Evolutionary conservation across 2,888 invertebrate species (phyloP).

Genomic region (Leptopterna dolabrata): DNA sequence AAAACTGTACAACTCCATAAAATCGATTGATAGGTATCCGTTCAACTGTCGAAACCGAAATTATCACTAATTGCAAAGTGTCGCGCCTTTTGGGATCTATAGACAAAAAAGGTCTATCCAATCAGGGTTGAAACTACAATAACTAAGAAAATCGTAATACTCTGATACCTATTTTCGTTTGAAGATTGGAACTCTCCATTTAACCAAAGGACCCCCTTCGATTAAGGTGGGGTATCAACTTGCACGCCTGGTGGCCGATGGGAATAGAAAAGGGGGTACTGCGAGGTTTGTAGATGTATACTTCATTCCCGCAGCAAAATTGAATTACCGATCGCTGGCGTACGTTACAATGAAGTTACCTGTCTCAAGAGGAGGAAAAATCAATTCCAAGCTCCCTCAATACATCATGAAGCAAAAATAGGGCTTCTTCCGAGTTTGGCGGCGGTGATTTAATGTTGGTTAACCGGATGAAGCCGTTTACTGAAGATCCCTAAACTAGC

Average conservation of each 20-base stretch:
- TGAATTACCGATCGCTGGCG: slow-evolving; percentile 20
- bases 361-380: slow-evolving; percentile 1
- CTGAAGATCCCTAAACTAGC: too few species aligned
- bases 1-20: not conserved
- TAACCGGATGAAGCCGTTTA: not conserved
- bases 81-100: too few species aligned
- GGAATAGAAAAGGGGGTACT: not conserved
- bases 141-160: not conserved
- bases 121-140: too few species aligned
- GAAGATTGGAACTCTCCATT: too few species aligned
- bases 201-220: too few species aligned
- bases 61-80: too few species aligned
- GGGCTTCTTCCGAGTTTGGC: not conserved
- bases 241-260: not conserved
- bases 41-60: not conserved
- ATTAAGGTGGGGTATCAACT: too few species aligned
- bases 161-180: not conserved
- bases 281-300: slow-evolving; percentile 16
- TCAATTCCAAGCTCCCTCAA: not conserved
- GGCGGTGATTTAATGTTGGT: not conserved
- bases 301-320: not conserved
- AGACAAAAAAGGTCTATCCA: too few species aligned
- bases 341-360: slow-evolving; percentile 15
- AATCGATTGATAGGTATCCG: not conserved
- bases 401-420: not conserved